Evolutionary conservation across 92 coral and sea anemone species (phyloP).

Genomic region (Phenganax stokvisi): DNA sequence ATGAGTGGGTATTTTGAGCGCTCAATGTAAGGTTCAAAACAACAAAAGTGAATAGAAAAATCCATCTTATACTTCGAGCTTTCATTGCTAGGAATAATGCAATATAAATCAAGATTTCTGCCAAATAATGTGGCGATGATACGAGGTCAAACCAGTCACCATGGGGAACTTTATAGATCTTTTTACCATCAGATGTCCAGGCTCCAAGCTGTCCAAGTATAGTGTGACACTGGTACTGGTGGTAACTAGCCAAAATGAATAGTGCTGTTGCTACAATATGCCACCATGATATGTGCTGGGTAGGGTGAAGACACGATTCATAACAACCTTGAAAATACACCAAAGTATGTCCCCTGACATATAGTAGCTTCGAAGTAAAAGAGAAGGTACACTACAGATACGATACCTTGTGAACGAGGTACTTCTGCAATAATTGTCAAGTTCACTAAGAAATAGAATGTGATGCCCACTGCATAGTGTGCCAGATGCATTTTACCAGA

Average conservation of each 20-base stretch:
- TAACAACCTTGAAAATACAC: slow-evolving; percentile 48
- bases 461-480: slow-evolving; percentile 67
- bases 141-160: slow-evolving; percentile 91
- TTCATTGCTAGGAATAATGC: slow-evolving; percentile 66
- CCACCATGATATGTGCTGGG: slow-evolving; percentile 45
- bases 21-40: slow-evolving; percentile 65
- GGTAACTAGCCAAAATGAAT: slow-evolving; percentile 82
- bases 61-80: slow-evolving; percentile 52
- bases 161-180: slow-evolving; percentile 67
- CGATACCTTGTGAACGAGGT: slow-evolving; percentile 34
- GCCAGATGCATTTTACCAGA: slow-evolving; percentile 74
- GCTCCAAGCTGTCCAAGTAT: slow-evolving; percentile 65
- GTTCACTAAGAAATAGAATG: slow-evolving; percentile 63
- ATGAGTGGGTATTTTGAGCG: slow-evolving; percentile 70
- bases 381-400: neutral
- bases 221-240: slow-evolving; percentile 74
- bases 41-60: slow-evolving; percentile 67
- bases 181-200: slow-evolving; percentile 31
- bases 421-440: slow-evolving; percentile 52
- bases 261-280: slow-evolving; percentile 54
- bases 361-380: neutral
- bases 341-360: neutral
- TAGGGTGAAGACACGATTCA: slow-evolving; percentile 40
- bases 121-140: slow-evolving; percentile 91
- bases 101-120: slow-evolving; percentile 77